Base-by-base conservation (phyloP, 1,140 invertebrate species). In the Colletes latitarsis region DNA sequence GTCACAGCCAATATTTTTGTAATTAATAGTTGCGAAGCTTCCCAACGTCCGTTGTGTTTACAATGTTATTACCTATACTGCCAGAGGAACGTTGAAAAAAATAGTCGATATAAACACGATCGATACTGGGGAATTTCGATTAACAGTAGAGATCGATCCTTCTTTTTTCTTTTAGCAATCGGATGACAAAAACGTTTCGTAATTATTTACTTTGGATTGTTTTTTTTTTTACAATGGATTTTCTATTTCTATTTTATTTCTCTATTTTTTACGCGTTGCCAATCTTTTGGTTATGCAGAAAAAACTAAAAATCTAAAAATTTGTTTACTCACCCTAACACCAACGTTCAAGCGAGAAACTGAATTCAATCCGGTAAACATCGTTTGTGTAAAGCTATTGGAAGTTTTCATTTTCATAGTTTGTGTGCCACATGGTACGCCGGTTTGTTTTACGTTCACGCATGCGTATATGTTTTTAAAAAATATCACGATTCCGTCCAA, bases 391-490 rank as follows among this genome's bases (percentile, higher is more conserved):
- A 66, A 71, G 66, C 53, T 88, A 43, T 85, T 75, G 0, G 19
- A 17, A 8, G 72, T 76, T 73, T 82, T 88, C 4, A 21, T 77
- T 73, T 67, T 88, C 0, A 4, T 82, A 0, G 89, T 90, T 39
- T 89, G 90, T 1, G 85, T 82, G 6, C 76, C 82, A 68, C 89
- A 89, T 55, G 87, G 63, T n/a, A 88, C 60, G 0, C 83, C 88
- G 10, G 81, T 86, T 62, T 83, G 87, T 62, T 85, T 86, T 0
- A 89, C 57, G 41, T 72, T 82, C 0, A 89, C 73, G 4, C 77
- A 49, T 5, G 72, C 80, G n/a, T 85, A 82, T 17, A 89, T 46
- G 10, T 87, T 81, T 49, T 77, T 86, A 1, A 88, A 70, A 52
- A 83, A 86, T 49, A 90, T 70, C 60, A 80, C 75, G 57, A 88